These are phyloP conservation scores for Lagodon rhomboides DNA, from an alignment of 2,797 vertebrate genomes.

Conservation along the genomic window DNA sequence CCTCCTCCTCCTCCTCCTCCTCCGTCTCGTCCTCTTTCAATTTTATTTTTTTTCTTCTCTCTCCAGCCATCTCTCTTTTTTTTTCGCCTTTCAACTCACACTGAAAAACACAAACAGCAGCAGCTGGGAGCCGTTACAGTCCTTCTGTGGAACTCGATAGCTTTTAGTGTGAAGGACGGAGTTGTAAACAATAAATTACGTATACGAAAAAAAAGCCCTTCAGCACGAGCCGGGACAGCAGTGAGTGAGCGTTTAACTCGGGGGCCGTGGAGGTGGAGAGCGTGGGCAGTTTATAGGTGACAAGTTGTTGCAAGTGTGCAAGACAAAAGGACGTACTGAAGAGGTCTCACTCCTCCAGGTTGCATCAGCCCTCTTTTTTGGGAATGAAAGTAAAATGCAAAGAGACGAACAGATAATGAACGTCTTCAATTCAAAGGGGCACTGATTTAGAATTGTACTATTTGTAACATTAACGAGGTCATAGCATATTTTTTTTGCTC, in stretches of 20 bases:
- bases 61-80: conserved; percentile 30
- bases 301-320: conserved; percentile 31
- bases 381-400: background rate
- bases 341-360: conserved; percentile 8
- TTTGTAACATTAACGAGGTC: no score
- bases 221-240: conserved; percentile 41
- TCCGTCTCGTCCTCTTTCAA: conserved; percentile 3
- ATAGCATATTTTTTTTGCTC: no score
- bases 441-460: no score
- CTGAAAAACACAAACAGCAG: conserved; percentile 65
- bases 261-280: conserved; percentile 36
- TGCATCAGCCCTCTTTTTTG: background rate
- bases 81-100: conserved; percentile 48
- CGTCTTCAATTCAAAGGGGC: no score
- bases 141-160: conserved; percentile 62
- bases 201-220: conserved; percentile 64
- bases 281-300: conserved; percentile 28
- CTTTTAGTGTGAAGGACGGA: conserved; percentile 67
- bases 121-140: conserved; percentile 66
- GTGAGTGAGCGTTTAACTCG: conserved; percentile 60
- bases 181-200: conserved; percentile 71
- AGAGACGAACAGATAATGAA: background rate
- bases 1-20: conserved; percentile 7
- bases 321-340: conserved; percentile 12
- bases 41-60: conserved; percentile 18